Evolutionary conservation across 1,140 invertebrate species (phyloP).

Genomic region (Diachasma alloeum): DNA sequence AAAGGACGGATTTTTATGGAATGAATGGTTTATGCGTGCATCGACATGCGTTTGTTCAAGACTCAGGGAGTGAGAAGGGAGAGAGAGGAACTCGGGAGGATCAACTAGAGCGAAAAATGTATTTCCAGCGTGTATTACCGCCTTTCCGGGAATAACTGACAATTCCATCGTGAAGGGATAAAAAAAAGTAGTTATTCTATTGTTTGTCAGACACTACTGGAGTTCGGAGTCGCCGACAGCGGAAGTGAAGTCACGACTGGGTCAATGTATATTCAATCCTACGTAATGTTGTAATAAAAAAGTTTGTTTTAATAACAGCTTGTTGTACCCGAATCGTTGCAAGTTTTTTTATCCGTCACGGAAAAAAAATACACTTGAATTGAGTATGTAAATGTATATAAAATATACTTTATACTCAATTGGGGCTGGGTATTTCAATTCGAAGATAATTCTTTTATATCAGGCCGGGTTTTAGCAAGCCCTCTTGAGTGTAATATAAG

Average conservation of each 20-base stretch:
- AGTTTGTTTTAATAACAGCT: too few species aligned
- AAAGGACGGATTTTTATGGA: background rate
- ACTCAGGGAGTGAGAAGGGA: too few species aligned
- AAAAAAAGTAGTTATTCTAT: conserved; percentile 1
- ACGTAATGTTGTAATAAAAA: background rate
- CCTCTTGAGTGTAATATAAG: too few species aligned
- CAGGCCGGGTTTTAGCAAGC: too few species aligned
- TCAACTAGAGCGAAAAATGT: conserved; percentile 23
- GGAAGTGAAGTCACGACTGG: background rate
- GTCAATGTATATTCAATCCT: background rate
- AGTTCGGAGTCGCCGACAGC: background rate
- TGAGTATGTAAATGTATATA: too few species aligned
- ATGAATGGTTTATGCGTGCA: background rate
- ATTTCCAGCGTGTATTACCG: background rate
- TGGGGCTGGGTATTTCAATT: too few species aligned
- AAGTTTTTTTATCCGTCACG: too few species aligned
- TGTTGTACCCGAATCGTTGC: too few species aligned
- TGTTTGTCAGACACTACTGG: background rate
- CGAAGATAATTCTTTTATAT: too few species aligned
- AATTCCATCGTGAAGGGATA: background rate
- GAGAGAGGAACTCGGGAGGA: background rate
- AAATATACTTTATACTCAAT: too few species aligned
- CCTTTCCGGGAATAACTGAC: conserved; percentile 5
- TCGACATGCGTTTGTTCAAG: background rate
- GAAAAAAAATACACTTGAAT: too few species aligned